Base-by-base conservation (phyloP, 2,888 invertebrate species). In the Kryphioiulus occultus region DNA sequence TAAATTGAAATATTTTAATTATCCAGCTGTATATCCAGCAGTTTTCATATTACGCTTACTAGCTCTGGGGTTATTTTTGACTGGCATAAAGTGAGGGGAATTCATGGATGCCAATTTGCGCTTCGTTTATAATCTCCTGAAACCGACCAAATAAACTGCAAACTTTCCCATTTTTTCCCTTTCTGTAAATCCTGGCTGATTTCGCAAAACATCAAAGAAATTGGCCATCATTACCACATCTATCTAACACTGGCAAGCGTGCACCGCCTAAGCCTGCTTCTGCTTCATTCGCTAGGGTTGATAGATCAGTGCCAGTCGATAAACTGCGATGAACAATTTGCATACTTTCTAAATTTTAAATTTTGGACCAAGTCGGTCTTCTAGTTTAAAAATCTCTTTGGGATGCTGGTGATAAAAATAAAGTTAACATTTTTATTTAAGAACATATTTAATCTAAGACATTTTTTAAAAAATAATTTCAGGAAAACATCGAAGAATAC, bases 171-270 rank as follows among this genome's bases (percentile, higher is more conserved):
- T 59, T 59, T 59, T 59, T 59, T 68, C 68, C 68, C 26, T 7
- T 26, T 26, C 26, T n/a, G 26, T 12, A 68, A 68, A 68, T 68
- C 68, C 68, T 26, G 9, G 26, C 68, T 68, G 68, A 68, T 68
- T 68, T 68, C 68, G 68, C 68, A 26, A 68, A 68, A 68, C 68
- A 68, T 68, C 68, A 68, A 68, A 68, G 68, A 68, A 68, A 68
- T 68, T 68, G 68, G 68, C 68, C 68, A 68, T 68, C 68, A 68
- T 68, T 68, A 68, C 68, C 22, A 68, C 68, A 68, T 68, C 68
- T 12, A 68, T 22, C 68, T 68, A 68, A 68, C 68, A 10, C 26
- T n/a, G 68, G 26, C 68, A 68, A 22, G n/a, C 68, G 68, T 26
- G 26, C 26, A 68, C 68, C 26, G n/a, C 22, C 26, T 68, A 68